A percentile compares a stretch with the other conserved stretches of the same genome.
Conservation (phyloP, 2,888 invertebrate genomes). For the Phania funesta region DNA sequence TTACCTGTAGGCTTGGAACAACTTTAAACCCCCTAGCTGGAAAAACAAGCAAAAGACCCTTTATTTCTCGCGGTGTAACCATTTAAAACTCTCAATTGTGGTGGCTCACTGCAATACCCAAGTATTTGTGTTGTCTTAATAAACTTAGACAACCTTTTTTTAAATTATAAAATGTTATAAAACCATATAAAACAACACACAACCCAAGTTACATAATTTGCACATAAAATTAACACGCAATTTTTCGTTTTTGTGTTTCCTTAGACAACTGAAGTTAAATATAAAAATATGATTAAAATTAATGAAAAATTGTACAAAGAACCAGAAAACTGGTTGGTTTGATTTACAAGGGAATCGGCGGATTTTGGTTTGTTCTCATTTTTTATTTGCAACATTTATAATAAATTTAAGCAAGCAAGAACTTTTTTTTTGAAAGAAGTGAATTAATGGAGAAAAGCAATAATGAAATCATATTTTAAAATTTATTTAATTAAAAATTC, state of each 20-base stretch:
- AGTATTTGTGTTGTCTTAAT: no score
- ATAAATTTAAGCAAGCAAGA: conserved; percentile 28
- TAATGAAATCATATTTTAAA: neutral
- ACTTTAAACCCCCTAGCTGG: no score
- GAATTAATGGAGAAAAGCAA: conserved; percentile 2
- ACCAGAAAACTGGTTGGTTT: conserved; percentile 58
- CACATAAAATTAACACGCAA: conserved; percentile 62
- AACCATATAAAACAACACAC: conserved; percentile 11
- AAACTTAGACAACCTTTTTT: no score
- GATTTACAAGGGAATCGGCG: conserved; percentile 50
- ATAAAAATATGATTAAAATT: conserved; percentile 51
- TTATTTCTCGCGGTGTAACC: no score
- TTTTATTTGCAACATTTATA: conserved; percentile 23
- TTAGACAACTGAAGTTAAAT: conserved; percentile 46
- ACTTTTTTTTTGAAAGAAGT: neutral
- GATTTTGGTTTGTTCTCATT: conserved; percentile 17
- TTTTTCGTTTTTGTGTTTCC: conserved; percentile 11
- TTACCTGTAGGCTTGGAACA: no score
- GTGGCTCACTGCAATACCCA: no score
- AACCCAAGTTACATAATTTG: conserved; percentile 11
- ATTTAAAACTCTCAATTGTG: no score
- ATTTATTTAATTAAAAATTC: conserved; percentile 41
- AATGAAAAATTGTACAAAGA: conserved; percentile 50
- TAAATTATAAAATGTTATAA: conserved; percentile 49
- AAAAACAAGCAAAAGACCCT: no score